phyloP scores from a whole-genome alignment of 2,113 vertebrate species.

The Pterocles burchelli region DNA sequence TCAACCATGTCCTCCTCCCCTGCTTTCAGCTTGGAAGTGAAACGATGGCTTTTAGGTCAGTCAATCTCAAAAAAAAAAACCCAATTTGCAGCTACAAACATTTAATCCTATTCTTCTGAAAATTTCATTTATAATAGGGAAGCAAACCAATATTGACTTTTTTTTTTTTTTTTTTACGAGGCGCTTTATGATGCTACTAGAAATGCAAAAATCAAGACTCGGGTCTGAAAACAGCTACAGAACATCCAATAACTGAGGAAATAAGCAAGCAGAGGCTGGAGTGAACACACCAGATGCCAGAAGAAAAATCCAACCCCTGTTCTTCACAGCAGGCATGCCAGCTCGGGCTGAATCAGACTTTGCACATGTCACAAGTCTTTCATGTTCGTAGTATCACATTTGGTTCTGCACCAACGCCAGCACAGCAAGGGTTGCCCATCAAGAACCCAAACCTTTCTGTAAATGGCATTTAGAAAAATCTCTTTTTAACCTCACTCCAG shows the following conservation, averaged over 20 bases:
- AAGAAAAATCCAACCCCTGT: neutral
- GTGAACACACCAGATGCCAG: fast-evolving
- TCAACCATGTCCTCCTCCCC: neutral
- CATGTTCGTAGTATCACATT: fast-evolving
- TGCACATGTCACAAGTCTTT: neutral
- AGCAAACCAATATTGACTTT: neutral
- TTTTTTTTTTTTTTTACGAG: neutral
- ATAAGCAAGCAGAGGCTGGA: neutral
- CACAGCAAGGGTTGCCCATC: neutral
- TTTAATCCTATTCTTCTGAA: neutral
- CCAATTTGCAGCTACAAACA: neutral
- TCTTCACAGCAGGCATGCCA: neutral
- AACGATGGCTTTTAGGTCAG: neutral
- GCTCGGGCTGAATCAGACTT: neutral
- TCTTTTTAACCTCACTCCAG: neutral
- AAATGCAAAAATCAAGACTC: neutral
- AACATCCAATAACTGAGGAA: neutral
- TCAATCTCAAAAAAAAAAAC: neutral
- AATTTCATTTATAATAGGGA: neutral
- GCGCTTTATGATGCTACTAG: neutral
- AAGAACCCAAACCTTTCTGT: neutral
- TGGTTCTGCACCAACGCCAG: neutral
- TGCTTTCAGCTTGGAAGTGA: neutral
- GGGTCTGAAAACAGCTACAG: neutral
- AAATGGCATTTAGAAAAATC: neutral